Evolutionary conservation across 2,888 invertebrate genomes (phyloP).

Genomic region (Neocrepidodera transversa): DNA sequence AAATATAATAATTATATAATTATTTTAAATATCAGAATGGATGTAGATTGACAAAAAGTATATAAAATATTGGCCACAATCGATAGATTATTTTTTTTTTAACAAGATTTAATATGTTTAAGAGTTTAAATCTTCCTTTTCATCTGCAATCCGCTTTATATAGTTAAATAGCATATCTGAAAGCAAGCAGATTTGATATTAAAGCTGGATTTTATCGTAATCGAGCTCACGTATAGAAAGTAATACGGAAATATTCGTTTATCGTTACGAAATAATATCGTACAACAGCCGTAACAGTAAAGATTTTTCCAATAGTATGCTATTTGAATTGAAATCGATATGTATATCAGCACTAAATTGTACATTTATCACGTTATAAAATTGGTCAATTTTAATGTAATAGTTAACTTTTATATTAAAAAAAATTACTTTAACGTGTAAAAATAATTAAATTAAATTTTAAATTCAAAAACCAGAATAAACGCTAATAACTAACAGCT

Average conservation of each 20-base stretch:
- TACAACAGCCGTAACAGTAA: not conserved
- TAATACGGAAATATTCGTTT: constrained; percentile 1
- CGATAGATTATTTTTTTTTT: not conserved
- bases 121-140: not conserved
- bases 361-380: not conserved
- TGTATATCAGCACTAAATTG: not conserved
- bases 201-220: constrained; percentile 9
- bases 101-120: not conserved
- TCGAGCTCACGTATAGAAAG: not conserved
- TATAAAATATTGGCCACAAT: no score
- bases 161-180: not conserved
- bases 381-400: not conserved
- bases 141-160: not conserved
- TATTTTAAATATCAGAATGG: no score
- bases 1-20: no score
- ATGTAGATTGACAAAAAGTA: no score
- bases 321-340: constrained; percentile 4
- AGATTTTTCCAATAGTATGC: constrained; percentile 9
- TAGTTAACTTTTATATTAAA: no score
- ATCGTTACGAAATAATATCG: constrained; percentile 10
- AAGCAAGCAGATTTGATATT: constrained; percentile 4
- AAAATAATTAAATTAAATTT: no score
- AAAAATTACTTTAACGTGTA: no score
- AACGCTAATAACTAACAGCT: no score
- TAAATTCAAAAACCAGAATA: no score